Percentiles rank a stretch among this genome's conserved stretches.
These are phyloP conservation scores for Cinclus cinclus DNA, from an alignment of 2,113 vertebrate species.

Conservation along the genomic window DNA sequence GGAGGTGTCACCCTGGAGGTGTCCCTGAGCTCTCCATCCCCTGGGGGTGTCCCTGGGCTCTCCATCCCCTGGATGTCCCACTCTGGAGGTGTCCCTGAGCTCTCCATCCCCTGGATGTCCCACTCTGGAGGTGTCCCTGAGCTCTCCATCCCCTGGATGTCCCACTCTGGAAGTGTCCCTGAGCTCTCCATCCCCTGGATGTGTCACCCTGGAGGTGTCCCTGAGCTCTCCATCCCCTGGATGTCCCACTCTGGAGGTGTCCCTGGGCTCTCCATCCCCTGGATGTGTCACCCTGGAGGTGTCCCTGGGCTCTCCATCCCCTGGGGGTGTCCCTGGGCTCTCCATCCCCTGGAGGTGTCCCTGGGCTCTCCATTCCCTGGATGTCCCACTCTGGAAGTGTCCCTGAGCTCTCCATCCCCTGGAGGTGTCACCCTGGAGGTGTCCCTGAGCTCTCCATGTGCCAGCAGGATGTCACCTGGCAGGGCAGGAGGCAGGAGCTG, in stretches of 20 bases:
- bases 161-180: no score
- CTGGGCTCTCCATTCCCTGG: background rate
- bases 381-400: background rate
- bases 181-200: background rate
- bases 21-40: background rate
- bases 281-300: background rate
- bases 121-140: background rate
- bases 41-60: no score
- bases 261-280: background rate
- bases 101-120: background rate
- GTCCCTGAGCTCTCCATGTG: background rate
- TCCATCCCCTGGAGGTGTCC: background rate
- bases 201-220: background rate
- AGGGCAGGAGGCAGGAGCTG: background rate
- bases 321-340: no score
- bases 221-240: background rate
- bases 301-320: background rate
- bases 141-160: background rate
- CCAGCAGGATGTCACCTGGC: background rate
- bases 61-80: background rate
- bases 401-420: background rate
- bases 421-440: background rate
- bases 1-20: background rate
- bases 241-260: rapidly evolving
- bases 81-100: background rate